Base-by-base conservation (phyloP, 2,113 vertebrate genomes). In the Connochaetes taurinus region DNA sequence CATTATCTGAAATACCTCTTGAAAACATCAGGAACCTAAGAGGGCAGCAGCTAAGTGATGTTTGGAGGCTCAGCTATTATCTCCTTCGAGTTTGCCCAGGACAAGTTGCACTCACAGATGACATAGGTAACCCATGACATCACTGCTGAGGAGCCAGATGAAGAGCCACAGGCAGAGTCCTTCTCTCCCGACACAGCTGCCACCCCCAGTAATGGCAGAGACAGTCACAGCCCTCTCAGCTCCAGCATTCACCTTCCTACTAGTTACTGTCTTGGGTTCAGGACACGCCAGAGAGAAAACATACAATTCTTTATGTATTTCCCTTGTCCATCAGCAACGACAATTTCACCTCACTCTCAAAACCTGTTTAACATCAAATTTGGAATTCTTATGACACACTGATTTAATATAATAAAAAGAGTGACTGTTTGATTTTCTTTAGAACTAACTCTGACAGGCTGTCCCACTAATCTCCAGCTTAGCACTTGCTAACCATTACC, bases 1-100 rank as follows among this genome's bases (percentile, higher is more conserved):
- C n/a, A 27, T 82, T 76, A 91, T 96, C 92, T 84, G 47, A 88
- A 89, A 93, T 31, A 60, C 74, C 83, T 87, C 87, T 89, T 45
- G 45, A 71, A 78, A 88, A 89, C 13, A 40, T n/a, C 57, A 40
- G 87, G 55, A 93, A 40, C 31, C 86, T 47, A 55, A 74, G 50
- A 91, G 82, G 71, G 33, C 87, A 62, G 40, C 31, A 33, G 87
- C 50, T 90, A 76, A 31, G 58, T 43, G 64, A 3, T 36, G 90
- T 89, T 52, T 33, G n/a, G 53, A 47, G 60, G 29, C 88, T 94
- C 43, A 57, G 81, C 82, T 10, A 0, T 47, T 53, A 80, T 95
- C 94, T 96, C 43, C 55, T 36, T 25, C 13, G 33, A 87, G 80
- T 95, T 17, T 57, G 19, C 47, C 88, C 50, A 62, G 80, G 71